Base-by-base conservation (phyloP, 2,888 invertebrate genomes). In the Ptychoptera albimana region DNA sequence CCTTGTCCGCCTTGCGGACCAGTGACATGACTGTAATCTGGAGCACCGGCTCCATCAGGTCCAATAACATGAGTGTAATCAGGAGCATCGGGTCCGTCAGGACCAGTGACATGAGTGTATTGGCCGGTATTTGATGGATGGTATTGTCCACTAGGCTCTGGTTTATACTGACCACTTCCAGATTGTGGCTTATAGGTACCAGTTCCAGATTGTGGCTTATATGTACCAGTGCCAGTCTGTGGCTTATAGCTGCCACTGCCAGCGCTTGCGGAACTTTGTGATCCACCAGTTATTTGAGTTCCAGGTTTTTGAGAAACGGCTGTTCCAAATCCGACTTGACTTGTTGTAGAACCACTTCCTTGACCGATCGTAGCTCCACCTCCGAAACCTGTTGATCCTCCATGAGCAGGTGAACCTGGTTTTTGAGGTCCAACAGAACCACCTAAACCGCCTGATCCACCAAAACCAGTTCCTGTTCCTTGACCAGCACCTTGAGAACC, bases 1-100 rank as follows among this genome's bases (percentile, higher is more conserved):
- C 50, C 51, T 2, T 13, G n/a, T 12, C 46, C 45, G 15, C 49
- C 47, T 8, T 30, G 30, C 7, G 39, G 12, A 2, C 13, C n/a
- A n/a, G 14, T 35, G 7, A 23, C 23, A 23, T 23, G 23, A 7
- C 23, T 23, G 23, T 46, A 45, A 8, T 43, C 46, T 9, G n/a
- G 35, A 8, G 43, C 44, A 9, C 44, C 49, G 10, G 58, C 57
- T 7, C 53, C 55, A 36, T 46, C 42, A 7, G 42, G 11, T 46
- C 44, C 8, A 8, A 29, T 30, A 11, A 35, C n/a, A 29, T 35
- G 13, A 45, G 42, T 3, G 11, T 35, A n/a, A 12, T 11, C 12
- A n/a, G 35, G 35, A 6, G 11, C 12, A 8, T 8, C 35, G 11
- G 58, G 57, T 8, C 53, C 55, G 36, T 46, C 42, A 7, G 47